A percentile compares a stretch with the other conserved stretches of the same genome.
Evolutionary conservation across 2,113 vertebrate genomes (phyloP).

Genomic region (Daboia siamensis): DNA sequence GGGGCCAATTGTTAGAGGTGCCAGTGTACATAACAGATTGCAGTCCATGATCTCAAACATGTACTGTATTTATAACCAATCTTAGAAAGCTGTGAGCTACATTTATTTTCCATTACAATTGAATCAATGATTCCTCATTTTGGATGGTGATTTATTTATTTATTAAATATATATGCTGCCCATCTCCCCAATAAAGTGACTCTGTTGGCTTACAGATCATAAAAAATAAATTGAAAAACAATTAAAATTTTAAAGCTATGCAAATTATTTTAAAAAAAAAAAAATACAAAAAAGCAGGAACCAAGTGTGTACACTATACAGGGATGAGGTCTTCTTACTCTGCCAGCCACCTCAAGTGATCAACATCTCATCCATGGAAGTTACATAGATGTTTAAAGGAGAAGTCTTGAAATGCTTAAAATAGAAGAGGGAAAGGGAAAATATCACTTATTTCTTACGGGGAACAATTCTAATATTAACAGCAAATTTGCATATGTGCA

Average conservation of each 20-base stretch:
- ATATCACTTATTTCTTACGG: conserved; percentile 6
- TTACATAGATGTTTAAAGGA: conserved; percentile 33
- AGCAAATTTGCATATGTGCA: background rate
- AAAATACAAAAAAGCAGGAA: background rate
- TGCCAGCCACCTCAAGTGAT: background rate
- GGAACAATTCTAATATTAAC: conserved; percentile 21
- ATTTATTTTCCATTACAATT: background rate
- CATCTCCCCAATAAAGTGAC: background rate
- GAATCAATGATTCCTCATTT: conserved; percentile 36
- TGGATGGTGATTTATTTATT: conserved; percentile 29
- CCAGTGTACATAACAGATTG: background rate
- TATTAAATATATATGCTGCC: background rate
- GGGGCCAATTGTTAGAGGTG: background rate
- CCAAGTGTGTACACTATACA: background rate
- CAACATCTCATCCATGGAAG: background rate
- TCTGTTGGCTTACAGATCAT: background rate
- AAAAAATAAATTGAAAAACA: background rate
- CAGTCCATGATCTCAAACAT: background rate
- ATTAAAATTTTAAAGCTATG: background rate
- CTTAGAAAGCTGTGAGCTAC: background rate
- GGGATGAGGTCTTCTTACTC: background rate
- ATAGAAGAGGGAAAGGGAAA: background rate
- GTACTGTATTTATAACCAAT: conserved; percentile 15
- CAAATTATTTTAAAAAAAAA: background rate
- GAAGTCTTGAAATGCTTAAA: background rate